Evolutionary conservation across 2,888 invertebrate genomes (phyloP), one percentile per base, ranked within the genome.

Genomic region (Macaria liturata): DNA sequence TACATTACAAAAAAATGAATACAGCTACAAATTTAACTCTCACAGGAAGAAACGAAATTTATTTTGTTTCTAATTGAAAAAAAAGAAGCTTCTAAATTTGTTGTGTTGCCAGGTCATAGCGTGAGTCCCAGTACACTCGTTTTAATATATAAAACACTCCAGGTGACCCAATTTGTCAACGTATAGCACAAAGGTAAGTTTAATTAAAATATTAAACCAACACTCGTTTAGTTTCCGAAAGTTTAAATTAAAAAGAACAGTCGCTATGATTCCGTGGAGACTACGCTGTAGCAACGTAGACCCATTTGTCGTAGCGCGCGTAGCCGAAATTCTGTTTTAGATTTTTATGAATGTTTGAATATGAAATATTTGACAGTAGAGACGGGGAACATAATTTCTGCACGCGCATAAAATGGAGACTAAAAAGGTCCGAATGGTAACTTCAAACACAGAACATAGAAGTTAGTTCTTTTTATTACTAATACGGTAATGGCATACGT

Each of bases 151-250:
- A 20, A 20, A 20, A 20, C 20, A 20, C 54, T 58, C 47, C 56
- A 66, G 61, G 64, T 66, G 65, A 60, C 47, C 49, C 49, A 52
- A 53, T 58, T 56, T 56, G 61, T 51, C 48, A 45, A 62, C 44
- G 46, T 61, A 45, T 57, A 66, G 60, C 50, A 47, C 50, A 46
- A 37, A 42, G 49, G 46, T 49, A 48, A 42, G 34, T 58, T 49
- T 53, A 54, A 49, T 53, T 49, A 58, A 58, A 53, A 42, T n/a
- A 42, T 42, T 42, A 42, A 42, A 40, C 49, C 42, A 31, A 43
- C 48, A 39, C 51, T 57, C 46, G 49, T 57, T 57, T 51, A 42
- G 49, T 57, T 57, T 51, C 37, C 47, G 57, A 57, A 54, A 59
- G 50, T 59, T 59, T 46, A 42, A 54, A 50, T 58, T 53, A 49